phyloP scores from a whole-genome alignment of 2,113 vertebrate species.

The Progne subis region DNA sequence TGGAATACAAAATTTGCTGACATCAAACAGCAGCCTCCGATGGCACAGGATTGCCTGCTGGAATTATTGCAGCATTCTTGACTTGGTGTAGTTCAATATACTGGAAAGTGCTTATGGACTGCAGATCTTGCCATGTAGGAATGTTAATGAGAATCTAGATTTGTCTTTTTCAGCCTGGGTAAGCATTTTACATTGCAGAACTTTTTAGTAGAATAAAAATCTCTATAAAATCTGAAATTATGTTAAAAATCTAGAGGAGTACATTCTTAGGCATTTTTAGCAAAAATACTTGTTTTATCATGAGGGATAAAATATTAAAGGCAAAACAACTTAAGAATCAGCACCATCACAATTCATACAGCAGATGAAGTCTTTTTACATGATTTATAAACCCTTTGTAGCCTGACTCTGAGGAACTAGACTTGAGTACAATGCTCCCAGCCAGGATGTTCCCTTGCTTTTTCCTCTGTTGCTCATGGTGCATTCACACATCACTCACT shows the following conservation, averaged over 20 bases:
- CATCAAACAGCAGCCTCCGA: neutral
- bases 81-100: slow-evolving; percentile 32
- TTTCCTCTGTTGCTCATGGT: neutral
- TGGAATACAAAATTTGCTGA: slow-evolving; percentile 12
- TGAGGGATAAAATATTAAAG: neutral
- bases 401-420: neutral
- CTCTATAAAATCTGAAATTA: neutral
- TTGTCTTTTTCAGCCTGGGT: neutral
- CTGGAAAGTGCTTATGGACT: slow-evolving; percentile 19
- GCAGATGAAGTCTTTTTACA: neutral
- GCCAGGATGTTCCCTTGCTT: neutral
- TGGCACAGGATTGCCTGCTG: neutral
- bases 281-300: neutral
- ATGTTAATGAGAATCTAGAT: slow-evolving; percentile 44
- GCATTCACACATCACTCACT: neutral
- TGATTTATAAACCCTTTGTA: neutral
- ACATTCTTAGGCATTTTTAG: neutral
- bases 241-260: neutral
- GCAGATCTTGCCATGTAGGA: slow-evolving; percentile 1
- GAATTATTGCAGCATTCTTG: slow-evolving; percentile 35
- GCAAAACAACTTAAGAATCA: neutral
- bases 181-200: slow-evolving; percentile 24
- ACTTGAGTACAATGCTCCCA: neutral
- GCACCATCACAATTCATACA: neutral
- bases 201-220: neutral